phyloP scores from a whole-genome alignment of 2,113 vertebrate genomes.

The Pagrus major region DNA sequence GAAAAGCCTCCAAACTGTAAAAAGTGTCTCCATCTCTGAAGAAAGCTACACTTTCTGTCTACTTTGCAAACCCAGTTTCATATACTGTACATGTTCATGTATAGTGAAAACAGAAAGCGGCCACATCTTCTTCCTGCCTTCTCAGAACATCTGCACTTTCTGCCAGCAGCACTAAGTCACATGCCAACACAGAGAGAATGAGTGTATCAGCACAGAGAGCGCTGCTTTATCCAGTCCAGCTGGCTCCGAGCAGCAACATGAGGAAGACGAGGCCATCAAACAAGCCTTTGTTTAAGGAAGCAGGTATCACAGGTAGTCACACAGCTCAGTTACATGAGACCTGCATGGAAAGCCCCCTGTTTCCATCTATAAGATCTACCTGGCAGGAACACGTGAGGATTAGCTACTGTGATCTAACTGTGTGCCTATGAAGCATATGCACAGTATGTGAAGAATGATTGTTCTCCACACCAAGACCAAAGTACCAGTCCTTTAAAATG shows the following conservation, averaged over 20 bases:
- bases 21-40: background rate
- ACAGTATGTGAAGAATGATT: background rate
- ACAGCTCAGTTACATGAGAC: slow-evolving; percentile 47
- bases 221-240: slow-evolving; percentile 32
- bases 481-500: background rate
- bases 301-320: slow-evolving; percentile 51
- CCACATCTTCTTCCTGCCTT: background rate
- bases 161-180: slow-evolving; percentile 11
- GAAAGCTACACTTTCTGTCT: background rate
- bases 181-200: slow-evolving; percentile 29
- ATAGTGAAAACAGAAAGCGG: background rate
- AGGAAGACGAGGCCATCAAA: slow-evolving; percentile 57
- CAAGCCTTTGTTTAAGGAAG: slow-evolving; percentile 62
- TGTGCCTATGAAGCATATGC: background rate
- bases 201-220: slow-evolving; percentile 30
- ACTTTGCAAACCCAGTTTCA: background rate
- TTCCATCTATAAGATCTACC: slow-evolving; percentile 32
- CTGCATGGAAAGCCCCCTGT: slow-evolving; percentile 20
- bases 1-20: background rate
- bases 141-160: slow-evolving; percentile 35
- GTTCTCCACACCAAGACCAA: background rate
- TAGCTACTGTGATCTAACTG: background rate
- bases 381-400: slow-evolving; percentile 9
- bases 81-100: background rate
- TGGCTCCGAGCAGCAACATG: slow-evolving; percentile 22